Evolutionary conservation across 2,888 invertebrate species (phyloP).

Genomic region (Amphipoea oculea): DNA sequence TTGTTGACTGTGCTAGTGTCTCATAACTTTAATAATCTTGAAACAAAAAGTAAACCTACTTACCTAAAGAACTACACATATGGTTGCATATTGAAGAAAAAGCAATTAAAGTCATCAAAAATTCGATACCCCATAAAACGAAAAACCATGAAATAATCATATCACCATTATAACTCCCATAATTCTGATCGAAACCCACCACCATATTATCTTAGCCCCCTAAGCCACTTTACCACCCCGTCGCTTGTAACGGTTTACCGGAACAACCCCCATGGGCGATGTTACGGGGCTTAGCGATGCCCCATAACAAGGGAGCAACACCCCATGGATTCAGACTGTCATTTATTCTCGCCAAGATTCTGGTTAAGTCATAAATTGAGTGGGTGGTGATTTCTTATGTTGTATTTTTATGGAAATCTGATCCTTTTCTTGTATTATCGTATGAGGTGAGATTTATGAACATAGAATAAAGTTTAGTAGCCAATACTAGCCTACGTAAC

Average conservation of each 20-base stretch:
- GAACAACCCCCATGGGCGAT: constrained; percentile 66
- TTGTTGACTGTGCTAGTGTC: neutral
- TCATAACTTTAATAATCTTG: neutral
- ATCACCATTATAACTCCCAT: constrained; percentile 39
- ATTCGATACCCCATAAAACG: neutral
- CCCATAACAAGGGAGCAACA: constrained; percentile 54
- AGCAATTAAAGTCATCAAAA: neutral
- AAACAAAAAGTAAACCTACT: neutral
- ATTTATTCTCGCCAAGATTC: constrained; percentile 64
- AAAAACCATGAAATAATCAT: constrained; percentile 34
- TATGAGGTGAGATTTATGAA: neutral
- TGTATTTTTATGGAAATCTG: constrained; percentile 16
- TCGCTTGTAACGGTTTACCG: constrained; percentile 66
- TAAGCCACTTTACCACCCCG: constrained; percentile 53
- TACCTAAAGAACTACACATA: neutral
- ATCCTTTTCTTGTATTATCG: neutral
- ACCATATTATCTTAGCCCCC: constrained; percentile 47
- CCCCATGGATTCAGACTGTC: constrained; percentile 52
- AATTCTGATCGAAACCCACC: constrained; percentile 19
- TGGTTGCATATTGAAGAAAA: neutral
- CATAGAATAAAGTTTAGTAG: neutral
- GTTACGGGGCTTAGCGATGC: constrained; percentile 58
- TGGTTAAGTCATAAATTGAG: constrained; percentile 66
- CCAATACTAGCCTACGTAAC: no score
- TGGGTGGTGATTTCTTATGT: constrained; percentile 27